Base-by-base conservation (phyloP, 2,888 invertebrate genomes). In the Phaedon cochleariae region DNA sequence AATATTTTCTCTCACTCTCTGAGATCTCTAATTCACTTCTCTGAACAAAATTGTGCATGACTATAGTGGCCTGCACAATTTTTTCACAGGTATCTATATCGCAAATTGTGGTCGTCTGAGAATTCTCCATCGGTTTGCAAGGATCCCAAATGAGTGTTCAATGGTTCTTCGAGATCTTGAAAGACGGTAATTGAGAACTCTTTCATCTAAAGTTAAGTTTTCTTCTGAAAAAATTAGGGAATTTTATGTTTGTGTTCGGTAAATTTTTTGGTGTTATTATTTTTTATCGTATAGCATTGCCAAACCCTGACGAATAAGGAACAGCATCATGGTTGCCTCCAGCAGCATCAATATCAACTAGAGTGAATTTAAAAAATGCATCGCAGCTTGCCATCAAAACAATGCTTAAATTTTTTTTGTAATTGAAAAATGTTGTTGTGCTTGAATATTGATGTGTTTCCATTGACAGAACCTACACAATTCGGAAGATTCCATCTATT, bases 101-200 rank as follows among this genome's bases (percentile, higher is more conserved):
- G 26, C 26, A 26, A 6, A 6, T 26, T 6, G 52, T n/a, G n/a
- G n/a, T n/a, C n/a, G n/a, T n/a, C n/a, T n/a, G n/a, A n/a, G n/a
- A n/a, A n/a, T n/a, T n/a, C n/a, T 20, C 61, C 61, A 61, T 20
- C 61, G 53, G 22, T 34, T 26, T 26, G 46, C 53, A 1, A 53
- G 48, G 26, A 60, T 60, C 4, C 60, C 60, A 22, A 60, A 60
- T 7, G 60, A 21, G 15, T 60, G 34, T 21, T 60, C 52, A 21
- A 60, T 60, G 17, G 34, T 51, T 34, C 29, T 15, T 21, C 51
- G 29, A 41, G 60, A 31, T 51, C 52, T 51, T 17, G 52, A 52
- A n/a, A 52, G 31, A 21, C 64, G 26, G 45, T 64, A 64, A 53
- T 64, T 64, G 37, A 18, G 61, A 53, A 64, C 49, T 63, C 48